Evolutionary conservation across 1,140 invertebrate species (phyloP), one percentile per base, ranked within the genome.

Genomic region (Zaprionus ornatus): DNA sequence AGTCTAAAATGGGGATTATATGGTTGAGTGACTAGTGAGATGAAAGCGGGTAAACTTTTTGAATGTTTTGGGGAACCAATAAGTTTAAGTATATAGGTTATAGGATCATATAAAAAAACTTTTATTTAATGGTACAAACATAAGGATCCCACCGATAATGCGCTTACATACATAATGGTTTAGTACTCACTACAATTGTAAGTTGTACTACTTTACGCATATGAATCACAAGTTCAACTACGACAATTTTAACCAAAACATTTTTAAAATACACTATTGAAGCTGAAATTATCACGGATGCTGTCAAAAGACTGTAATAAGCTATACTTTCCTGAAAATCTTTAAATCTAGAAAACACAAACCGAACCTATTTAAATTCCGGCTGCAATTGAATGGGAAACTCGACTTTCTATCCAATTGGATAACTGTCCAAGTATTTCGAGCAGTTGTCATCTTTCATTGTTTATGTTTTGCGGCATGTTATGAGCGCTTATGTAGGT

Each of bases 191-290:
- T 12, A 37, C 35, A 13, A 37, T 37, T 37, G 0, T 37, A 37
- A 37, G 35, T 15, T 37, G 35, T 37, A 15, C 35, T 37, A 3
- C 9, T 0, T 9, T 32, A 9, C 0, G 3, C 13, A 15, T 37
- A 37, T 37, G 35, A 5, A 15, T 1, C 35, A 37, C 4, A 37
- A 37, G 13, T 15, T 37, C 0, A 15, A 37, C 95, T 97, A 96
- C 9, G 3, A 32, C 9, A 32, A 32, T 32, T 32, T 32, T 10
- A 32, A 10, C 9, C 9, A 9, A 9, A 32, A 3, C 2, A 29
- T 29, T 0, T 29, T 29, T 25, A 3, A 5, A 5, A 25, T 3
- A 25, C 25, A 3, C 5, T 25, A 25, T 25, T 29, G 9, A 9
- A 3, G 9, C 29, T 32, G 29, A 32, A 10, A 10, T 32, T 32